Evolutionary conservation across 2,113 vertebrate genomes (phyloP), one percentile per base, ranked within the genome.

Genomic region (Pterocles gutturalis): DNA sequence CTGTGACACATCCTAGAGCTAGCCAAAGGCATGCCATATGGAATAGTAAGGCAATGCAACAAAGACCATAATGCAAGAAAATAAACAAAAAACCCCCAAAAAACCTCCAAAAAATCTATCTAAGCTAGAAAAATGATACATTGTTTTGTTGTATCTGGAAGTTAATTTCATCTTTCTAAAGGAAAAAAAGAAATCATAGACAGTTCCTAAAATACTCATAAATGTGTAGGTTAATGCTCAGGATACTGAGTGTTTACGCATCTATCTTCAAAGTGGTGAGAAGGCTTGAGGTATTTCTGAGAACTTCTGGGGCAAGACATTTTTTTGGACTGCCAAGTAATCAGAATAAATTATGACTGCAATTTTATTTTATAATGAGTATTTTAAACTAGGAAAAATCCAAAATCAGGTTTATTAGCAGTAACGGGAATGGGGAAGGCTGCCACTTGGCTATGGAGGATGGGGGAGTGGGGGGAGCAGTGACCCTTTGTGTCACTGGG

Each of bases 1-100:
- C 41, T 77, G 55, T 73, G 65, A 73, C 55, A 54, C 61, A 75
- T 96, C 51, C 78, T 73, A 80, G 64, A 96, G 91, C 55, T 94
- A 87, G 89, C 81, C 85, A 95, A 85, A 83, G 89, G 87, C 94
- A 91, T 28, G 41, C 81, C 89, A 93, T 83, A 92, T 94, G 91
- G 83, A 82, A 57, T 7, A 76, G 13, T 34, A 86, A 81, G 53
- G 28, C 46, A 87, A 31, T 5, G 7, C 41, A 92, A 65, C 16
- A 51, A 60, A 75, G 38, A 70, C 7, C 26, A 9, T 43, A 85
- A 71, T 0, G 3, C 13, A 58, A 24, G 25, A 31, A 33, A 15
- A 34, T 46, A 46, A 46, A 46, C 21, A 29, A 31, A 33, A 15
- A 34, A 72, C 2, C 38, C 38, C 38, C 41, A 5, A 11, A 22